Evolutionary conservation across 2,113 vertebrate species (phyloP), one percentile per base, ranked within the genome.

Genomic region (Microcebus griseorufus): DNA sequence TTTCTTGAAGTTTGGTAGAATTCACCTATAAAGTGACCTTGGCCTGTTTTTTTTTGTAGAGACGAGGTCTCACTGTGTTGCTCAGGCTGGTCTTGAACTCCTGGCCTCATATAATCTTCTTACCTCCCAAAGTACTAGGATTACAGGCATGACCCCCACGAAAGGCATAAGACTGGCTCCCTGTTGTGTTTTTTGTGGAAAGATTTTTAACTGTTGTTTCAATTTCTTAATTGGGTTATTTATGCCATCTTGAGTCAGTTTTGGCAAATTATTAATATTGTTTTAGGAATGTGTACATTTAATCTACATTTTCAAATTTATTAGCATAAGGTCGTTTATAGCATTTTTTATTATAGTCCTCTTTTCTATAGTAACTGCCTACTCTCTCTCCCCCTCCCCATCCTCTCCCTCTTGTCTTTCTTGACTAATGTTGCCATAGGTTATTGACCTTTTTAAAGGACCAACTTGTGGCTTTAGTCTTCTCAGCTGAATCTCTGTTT

Each of bases 201-300:
- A 65, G 79, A 80, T 65, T 91, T 91, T 79, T 90, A 76, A 79
- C 45, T 94, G n/a, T 53, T 76, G 39, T 81, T 88, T 86, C 45
- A 16, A 32, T 81, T 70, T 92, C 78, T 88, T 69, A 39, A 60
- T 78, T 29, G 73, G 62, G 39, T 80, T 88, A 12, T 79, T 64
- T 34, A 39, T 65, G 53, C 87, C 85, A 90, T 94, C 80, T 72
- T 69, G 29, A 67, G 29, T 79, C 55, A 39, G 69, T 81, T 82
- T 73, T 69, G 80, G 20, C 84, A 73, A 82, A 76, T 78, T 72
- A 55, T 55, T 18, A 55, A 55, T 55, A 10, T 53, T 12, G 27
- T 87, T 93, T 97, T 73, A 87, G 45, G 37, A 87, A 89, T 62
- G 9, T 90, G 23, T 70, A 16, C 17, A n/a, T 83, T 83, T 90